Base-by-base conservation (phyloP, 2,113 vertebrate species). In the Morone chrysops region DNA sequence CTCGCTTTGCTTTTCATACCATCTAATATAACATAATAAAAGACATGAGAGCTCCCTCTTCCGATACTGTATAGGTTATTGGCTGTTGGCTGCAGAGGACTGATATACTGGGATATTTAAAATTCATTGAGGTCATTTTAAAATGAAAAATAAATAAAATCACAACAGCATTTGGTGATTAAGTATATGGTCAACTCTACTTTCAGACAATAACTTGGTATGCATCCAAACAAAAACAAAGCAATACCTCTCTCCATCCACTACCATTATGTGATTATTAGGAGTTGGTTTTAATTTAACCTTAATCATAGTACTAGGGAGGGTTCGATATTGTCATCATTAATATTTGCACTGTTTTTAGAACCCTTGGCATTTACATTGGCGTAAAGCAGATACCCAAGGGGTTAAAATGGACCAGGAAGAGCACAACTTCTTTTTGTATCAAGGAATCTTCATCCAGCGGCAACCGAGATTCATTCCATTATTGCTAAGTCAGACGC, bases 1-100 rank as follows among this genome's bases (percentile, higher is more conserved):
- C 82, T 86, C 74, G 70, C 81, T 75, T 73, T 81, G 81, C 45
- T 73, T 89, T 88, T 85, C 78, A 84, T 68, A 80, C 65, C 53
- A 82, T 81, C 50, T 80, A 72, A 69, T 87, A 81, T 56, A 77
- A 31, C 54, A 75, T 63, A 69, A 68, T 76, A 73, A 71, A 84
- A 80, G 60, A 83, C 84, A 83, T 1, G 25, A 77, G 56, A 66
- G 70, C 38, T 75, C 51, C 61, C 56, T 43, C 73, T 75, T 67
- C 38, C 70, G 22, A 75, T 71, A 73, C 63, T 80, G 57, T 17
- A 31, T 31, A 67, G 1, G 63, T 59, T 80, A 36, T 36, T 38
- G 50, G 40, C 61, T 43, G 59, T 59, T 45, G 54, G 31, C 56
- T 75, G 56, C 50, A 63, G 60, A 73, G 11, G 7, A 65, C 51